Evolutionary conservation across 2,888 invertebrate species (phyloP).

Genomic region (Epirrita christyi): DNA sequence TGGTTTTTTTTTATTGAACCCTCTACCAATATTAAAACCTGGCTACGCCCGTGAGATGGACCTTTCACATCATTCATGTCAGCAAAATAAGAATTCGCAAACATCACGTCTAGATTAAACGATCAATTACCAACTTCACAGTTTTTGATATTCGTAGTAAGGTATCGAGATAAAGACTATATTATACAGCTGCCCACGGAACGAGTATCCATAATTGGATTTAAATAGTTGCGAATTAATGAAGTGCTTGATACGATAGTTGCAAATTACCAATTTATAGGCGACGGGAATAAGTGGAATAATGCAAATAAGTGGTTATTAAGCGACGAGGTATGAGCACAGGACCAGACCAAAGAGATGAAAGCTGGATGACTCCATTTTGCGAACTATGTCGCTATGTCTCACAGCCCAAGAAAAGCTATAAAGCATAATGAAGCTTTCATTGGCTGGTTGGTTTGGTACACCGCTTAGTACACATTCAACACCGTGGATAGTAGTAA

Average conservation of each 20-base stretch:
- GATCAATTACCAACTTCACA: not conserved
- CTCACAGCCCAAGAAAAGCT: too few relatives aligned
- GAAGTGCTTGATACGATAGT: constrained; percentile 25
- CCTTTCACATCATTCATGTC: too few relatives aligned
- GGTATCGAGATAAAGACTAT: constrained; percentile 16
- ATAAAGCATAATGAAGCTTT: too few relatives aligned
- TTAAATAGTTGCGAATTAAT: constrained; percentile 28
- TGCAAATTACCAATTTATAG: constrained; percentile 32
- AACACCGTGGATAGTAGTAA: too few relatives aligned
- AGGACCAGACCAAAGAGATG: constrained; percentile 4
- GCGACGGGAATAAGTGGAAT: constrained; percentile 30
- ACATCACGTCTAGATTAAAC: not conserved
- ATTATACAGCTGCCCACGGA: constrained; percentile 18
- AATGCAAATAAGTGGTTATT: constrained; percentile 25
- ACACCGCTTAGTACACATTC: too few relatives aligned
- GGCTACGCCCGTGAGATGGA: too few relatives aligned
- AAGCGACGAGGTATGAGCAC: constrained; percentile 21
- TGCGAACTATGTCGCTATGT: too few relatives aligned
- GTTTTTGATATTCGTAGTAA: constrained; percentile 16
- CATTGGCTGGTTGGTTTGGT: too few relatives aligned
- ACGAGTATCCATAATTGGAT: constrained; percentile 26
- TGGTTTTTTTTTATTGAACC: too few relatives aligned
- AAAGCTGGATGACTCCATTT: constrained; percentile 2
- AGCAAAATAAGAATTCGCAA: too few relatives aligned
- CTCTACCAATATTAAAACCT: too few relatives aligned